Conservation (phyloP, 2,888 invertebrate genomes). For the Parelbella ahira region DNA sequence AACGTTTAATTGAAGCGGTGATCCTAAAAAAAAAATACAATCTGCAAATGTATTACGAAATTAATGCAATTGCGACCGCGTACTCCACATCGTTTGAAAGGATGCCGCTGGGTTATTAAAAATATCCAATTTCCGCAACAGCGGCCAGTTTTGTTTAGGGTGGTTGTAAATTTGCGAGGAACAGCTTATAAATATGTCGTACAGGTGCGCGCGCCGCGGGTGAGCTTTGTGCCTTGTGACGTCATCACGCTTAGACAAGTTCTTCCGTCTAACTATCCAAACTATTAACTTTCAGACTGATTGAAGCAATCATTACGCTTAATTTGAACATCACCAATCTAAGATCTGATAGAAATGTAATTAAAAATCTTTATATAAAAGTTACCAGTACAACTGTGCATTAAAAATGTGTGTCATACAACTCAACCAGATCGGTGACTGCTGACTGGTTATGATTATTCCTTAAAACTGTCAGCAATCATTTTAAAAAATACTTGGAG, state of each 20-base stretch:
- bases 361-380: too few species aligned
- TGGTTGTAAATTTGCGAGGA: slow-evolving; percentile 64
- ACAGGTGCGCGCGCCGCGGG: slow-evolving; percentile 46
- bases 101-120: slow-evolving; percentile 63
- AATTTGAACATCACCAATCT: too few species aligned
- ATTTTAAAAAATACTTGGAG: slow-evolving; percentile 6
- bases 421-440: too few species aligned
- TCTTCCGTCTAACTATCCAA: too few species aligned
- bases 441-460: too few species aligned
- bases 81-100: slow-evolving; percentile 37
- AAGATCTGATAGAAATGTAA: too few species aligned
- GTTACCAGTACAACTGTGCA: too few species aligned
- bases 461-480: slow-evolving; percentile 5
- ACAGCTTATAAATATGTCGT: slow-evolving; percentile 65
- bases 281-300: too few species aligned
- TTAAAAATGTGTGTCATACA: too few species aligned
- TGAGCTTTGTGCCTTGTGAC: slow-evolving; percentile 46
- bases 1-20: slow-evolving; percentile 50
- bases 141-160: slow-evolving; percentile 35
- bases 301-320: too few species aligned
- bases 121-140: slow-evolving; percentile 61
- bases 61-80: slow-evolving; percentile 31
- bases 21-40: slow-evolving; percentile 48
- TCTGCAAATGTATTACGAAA: slow-evolving; percentile 49
- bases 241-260: slow-evolving; percentile 10